These are phyloP conservation scores for Quadroppia sp. DNA, from an alignment of 2,888 invertebrate genomes.

Conservation along the genomic window DNA sequence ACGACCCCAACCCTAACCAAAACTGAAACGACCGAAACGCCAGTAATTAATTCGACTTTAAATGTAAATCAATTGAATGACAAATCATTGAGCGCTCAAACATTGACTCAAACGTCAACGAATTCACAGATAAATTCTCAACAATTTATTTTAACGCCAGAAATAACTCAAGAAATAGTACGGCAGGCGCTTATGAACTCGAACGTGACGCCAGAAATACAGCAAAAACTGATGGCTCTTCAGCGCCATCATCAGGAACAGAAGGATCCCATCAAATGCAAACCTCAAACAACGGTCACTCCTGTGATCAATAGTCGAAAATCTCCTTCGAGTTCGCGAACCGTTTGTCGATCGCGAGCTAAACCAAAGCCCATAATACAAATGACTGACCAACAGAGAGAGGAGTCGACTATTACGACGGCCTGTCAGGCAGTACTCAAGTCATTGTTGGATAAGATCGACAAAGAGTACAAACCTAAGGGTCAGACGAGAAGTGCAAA, in stretches of 20 bases:
- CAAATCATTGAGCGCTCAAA: neutral
- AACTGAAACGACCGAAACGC: neutral
- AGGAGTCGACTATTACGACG: slow-evolving; percentile 48
- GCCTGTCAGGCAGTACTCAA: slow-evolving; percentile 52
- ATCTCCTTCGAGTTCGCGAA: slow-evolving; percentile 18
- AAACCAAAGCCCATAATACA: slow-evolving; percentile 40
- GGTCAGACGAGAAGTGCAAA: neutral
- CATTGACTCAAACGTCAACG: neutral
- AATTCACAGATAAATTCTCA: slow-evolving; percentile 50
- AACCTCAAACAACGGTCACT: neutral
- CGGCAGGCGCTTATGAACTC: slow-evolving; percentile 79
- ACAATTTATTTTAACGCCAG: slow-evolving; percentile 81
- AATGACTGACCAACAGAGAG: slow-evolving; percentile 49
- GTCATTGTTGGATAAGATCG: slow-evolving; percentile 53
- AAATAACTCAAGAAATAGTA: slow-evolving; percentile 90
- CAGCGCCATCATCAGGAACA: slow-evolving; percentile 71
- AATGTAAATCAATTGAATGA: neutral
- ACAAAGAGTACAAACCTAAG: slow-evolving; percentile 51
- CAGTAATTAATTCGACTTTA: neutral
- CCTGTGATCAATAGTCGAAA: neutral
- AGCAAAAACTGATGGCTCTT: slow-evolving; percentile 80
- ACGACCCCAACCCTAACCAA: neutral
- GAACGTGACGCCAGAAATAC: slow-evolving; percentile 84
- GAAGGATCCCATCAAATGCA: slow-evolving; percentile 41
- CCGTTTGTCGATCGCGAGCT: slow-evolving; percentile 41